Evolutionary conservation across 2,797 vertebrate genomes (phyloP).

Genomic region (Cercopithecus hamlyni): DNA sequence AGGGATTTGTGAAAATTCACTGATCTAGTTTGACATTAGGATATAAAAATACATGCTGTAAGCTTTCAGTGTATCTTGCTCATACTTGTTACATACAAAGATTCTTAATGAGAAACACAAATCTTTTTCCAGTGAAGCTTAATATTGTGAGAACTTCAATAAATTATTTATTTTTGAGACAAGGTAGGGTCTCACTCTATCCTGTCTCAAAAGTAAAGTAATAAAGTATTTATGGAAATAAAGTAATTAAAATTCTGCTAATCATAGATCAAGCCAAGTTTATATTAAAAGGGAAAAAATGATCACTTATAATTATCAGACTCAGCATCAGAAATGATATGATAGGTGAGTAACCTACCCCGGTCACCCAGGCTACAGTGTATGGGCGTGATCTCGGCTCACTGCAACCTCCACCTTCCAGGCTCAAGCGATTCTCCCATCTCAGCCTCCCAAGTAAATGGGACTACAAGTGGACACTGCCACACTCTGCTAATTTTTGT

Average conservation of each 20-base stretch:
- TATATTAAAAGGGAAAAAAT: conserved; percentile 23
- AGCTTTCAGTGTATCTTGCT: neutral
- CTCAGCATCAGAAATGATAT: neutral
- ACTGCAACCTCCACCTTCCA: neutral
- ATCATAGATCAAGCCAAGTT: neutral
- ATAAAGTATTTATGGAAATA: neutral
- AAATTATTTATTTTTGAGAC: neutral
- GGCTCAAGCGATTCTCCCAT: neutral
- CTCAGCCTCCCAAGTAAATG: neutral
- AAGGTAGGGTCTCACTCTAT: neutral
- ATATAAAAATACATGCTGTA: neutral
- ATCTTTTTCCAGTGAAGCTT: conserved; percentile 1
- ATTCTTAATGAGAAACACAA: conserved; percentile 1
- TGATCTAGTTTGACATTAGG: neutral
- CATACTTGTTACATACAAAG: neutral
- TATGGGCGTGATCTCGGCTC: neutral
- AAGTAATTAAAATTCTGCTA: neutral
- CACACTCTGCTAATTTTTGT: neutral
- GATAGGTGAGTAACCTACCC: neutral
- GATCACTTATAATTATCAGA: neutral
- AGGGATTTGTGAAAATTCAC: neutral
- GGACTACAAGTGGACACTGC: neutral
- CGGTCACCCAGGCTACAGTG: neutral
- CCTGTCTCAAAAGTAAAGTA: neutral
- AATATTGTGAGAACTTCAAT: neutral